These are phyloP conservation scores for Oithona nana DNA, from an alignment of 2,888 invertebrate genomes.

Conservation along the genomic window DNA sequence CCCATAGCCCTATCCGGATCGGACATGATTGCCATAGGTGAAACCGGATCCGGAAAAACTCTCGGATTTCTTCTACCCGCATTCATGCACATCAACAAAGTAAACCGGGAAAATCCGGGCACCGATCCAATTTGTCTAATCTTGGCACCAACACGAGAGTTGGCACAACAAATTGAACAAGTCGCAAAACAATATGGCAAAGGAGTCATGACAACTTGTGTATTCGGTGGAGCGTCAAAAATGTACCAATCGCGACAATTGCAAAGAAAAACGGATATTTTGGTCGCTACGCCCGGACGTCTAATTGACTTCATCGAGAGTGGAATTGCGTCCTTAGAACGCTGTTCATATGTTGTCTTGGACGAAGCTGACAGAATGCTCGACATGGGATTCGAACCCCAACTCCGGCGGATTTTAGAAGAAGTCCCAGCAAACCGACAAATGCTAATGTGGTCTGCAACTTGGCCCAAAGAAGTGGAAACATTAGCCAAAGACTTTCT, in stretches of 20 bases:
- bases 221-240: background rate
- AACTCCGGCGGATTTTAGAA: constrained; percentile 4
- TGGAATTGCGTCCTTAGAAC: background rate
- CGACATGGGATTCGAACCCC: constrained; percentile 16
- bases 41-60: constrained; percentile 13
- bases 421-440: background rate
- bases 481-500: constrained; percentile 5
- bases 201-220: background rate
- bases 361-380: constrained; percentile 15
- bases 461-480: constrained; percentile 10
- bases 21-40: constrained; percentile 9
- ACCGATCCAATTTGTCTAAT: background rate
- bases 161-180: background rate
- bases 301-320: background rate
- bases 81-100: background rate
- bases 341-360: background rate
- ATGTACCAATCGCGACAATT: background rate
- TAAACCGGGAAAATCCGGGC: background rate
- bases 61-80: constrained; percentile 7
- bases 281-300: constrained; percentile 9
- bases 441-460: constrained; percentile 13
- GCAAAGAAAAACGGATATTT: background rate
- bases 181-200: background rate
- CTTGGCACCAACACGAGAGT: constrained; percentile 8
- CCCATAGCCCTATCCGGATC: background rate